Base-by-base conservation (phyloP, 2,797 vertebrate species). In the Pelodytes ibericus region DNA sequence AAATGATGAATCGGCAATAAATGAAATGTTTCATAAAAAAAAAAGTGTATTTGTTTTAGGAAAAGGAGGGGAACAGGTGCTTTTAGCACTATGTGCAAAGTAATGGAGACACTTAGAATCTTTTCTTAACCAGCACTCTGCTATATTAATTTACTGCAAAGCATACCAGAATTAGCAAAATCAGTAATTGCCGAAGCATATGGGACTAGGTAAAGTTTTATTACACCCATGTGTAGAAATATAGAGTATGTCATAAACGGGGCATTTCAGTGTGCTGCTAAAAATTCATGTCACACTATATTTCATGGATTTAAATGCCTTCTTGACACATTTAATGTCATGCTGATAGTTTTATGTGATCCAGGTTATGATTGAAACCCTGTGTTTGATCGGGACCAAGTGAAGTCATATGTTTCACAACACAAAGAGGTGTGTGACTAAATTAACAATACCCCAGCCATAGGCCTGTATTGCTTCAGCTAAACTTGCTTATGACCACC, bases 261-360 rank as follows among this genome's bases (percentile, higher is more conserved):
- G 71, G 76, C 30, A 66, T 53, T 78, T 78, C 76, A 60, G 53
- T 72, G 56, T 41, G 64, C 71, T 79, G 76, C 76, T 53, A 73
- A 73, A 65, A 73, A 72, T 68, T 73, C 63, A 73, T 68, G 76
- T 79, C 76, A 79, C 76, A 44, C 76, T 61, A 69, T 79, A 79
- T 73, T 73, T 79, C 76, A 79, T 31, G 71, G 51, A 79, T 79
- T 79, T 79, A 73, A 79, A 79, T 79, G 76, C 70, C 64, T 79
- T 79, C 76, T 73, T 79, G 76, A 79, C 76, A 79, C 63, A 62
- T 79, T 79, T 79, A 79, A 73, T 79, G 76, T 72, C 31, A 79
- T 41, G 64, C 41, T 79, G 76, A 79, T 79, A 79, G 76, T 62
- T 79, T 79, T 79, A 79, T 79, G 44, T 41, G 63, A 79, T 73